Conservation (phyloP, 2,113 vertebrate species). For the Pristiophorus japonicus region DNA sequence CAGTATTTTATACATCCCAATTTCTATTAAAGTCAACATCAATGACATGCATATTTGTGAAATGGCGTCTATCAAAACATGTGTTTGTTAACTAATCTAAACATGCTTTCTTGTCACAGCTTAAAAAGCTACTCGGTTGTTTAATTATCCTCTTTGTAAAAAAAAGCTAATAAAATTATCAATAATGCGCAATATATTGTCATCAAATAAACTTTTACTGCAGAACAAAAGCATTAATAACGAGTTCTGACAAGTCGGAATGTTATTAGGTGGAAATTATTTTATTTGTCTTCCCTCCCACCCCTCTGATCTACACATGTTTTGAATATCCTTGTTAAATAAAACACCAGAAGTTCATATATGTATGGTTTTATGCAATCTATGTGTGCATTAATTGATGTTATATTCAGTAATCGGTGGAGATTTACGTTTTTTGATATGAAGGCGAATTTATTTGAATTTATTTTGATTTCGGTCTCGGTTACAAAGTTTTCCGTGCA, state of each 20-base stretch:
- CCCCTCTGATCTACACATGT: neutral
- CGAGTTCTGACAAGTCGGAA: neutral
- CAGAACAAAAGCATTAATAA: neutral
- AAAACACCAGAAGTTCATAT: too few species aligned
- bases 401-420: neutral
- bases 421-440: neutral
- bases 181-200: neutral
- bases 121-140: neutral
- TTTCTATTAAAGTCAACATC: neutral
- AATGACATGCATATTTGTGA: neutral
- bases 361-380: neutral
- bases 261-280: neutral
- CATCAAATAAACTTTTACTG: slow-evolving; percentile 9
- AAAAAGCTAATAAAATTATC: neutral
- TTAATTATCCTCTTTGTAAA: neutral
- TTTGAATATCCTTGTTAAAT: neutral
- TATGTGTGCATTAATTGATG: neutral
- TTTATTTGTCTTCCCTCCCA: neutral
- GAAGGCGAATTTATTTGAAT: too few species aligned
- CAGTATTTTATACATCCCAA: neutral
- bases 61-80: neutral
- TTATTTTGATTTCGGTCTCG: neutral
- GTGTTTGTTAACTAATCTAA: neutral
- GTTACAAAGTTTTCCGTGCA: neutral
- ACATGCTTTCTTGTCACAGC: neutral